A percentile compares a stretch with the other conserved stretches of the same genome.
Conservation (phyloP, 1,140 invertebrate species). For the Drosophila teissieri region DNA sequence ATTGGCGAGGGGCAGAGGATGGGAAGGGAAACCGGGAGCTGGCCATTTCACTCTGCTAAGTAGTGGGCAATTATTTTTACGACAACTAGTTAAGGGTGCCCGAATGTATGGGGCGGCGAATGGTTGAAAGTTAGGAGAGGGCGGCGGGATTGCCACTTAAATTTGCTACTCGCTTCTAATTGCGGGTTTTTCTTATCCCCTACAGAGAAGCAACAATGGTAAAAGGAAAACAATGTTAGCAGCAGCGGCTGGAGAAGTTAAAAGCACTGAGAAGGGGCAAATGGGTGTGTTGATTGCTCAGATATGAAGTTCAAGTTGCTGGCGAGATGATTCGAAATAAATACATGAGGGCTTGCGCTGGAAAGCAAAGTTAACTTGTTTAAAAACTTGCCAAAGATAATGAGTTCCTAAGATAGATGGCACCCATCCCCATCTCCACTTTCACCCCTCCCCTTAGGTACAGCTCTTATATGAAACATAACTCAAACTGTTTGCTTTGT, state of each 20-base stretch:
- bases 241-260: slow-evolving; percentile 7
- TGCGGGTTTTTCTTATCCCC: slow-evolving; percentile 52
- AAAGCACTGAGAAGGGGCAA: slow-evolving; percentile 37
- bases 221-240: slow-evolving; percentile 61
- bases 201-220: slow-evolving; percentile 46
- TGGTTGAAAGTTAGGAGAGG: neutral
- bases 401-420: slow-evolving; percentile 77
- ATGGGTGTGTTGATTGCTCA: slow-evolving; percentile 65
- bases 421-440: neutral
- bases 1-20: neutral
- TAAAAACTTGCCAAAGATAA: slow-evolving; percentile 81
- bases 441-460: slow-evolving; percentile 32
- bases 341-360: slow-evolving; percentile 57
- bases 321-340: slow-evolving; percentile 72
- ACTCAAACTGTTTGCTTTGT: slow-evolving; percentile 60
- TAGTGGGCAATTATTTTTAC: slow-evolving; percentile 83
- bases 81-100: slow-evolving; percentile 76
- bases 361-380: slow-evolving; percentile 61
- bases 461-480: slow-evolving; percentile 56
- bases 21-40: slow-evolving; percentile 28
- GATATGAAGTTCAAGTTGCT: slow-evolving; percentile 68
- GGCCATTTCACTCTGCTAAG: slow-evolving; percentile 73
- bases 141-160: slow-evolving; percentile 49
- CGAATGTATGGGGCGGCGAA: slow-evolving; percentile 35
- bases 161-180: slow-evolving; percentile 75